A percentile compares a stretch with the other conserved stretches of the same genome.
phyloP scores from a whole-genome alignment of 35 echinoderm and acorn worm genomes.

The Diadema setosum region DNA sequence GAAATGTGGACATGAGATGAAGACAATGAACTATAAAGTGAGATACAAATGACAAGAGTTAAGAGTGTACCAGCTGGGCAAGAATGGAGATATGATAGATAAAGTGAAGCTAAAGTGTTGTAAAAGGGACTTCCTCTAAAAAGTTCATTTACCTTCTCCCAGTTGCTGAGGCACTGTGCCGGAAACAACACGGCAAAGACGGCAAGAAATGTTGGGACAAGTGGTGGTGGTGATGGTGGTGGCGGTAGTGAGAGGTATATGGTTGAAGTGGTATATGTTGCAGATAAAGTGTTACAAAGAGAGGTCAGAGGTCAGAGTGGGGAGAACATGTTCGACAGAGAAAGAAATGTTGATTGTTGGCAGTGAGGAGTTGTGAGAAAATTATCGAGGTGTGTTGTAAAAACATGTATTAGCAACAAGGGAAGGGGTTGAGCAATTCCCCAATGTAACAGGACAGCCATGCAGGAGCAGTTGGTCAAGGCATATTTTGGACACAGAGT shows the following conservation, averaged over 20 bases:
- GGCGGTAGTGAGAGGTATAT: neutral
- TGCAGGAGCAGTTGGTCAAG: no score
- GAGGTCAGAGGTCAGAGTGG: no score
- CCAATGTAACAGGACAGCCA: no score
- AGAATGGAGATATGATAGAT: neutral
- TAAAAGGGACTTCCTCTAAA: neutral
- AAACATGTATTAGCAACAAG: no score
- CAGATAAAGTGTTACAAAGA: conserved; percentile 6
- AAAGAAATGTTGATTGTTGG: no score
- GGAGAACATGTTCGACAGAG: no score
- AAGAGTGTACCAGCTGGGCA: neutral
- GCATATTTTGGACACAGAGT: no score
- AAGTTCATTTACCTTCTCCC: conserved; percentile 88
- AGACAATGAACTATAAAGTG: neutral
- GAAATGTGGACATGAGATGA: neutral
- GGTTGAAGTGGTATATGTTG: neutral
- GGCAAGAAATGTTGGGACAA: neutral
- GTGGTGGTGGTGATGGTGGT: neutral
- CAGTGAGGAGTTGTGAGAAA: no score
- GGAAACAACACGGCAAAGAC: conserved; percentile 49
- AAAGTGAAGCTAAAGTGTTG: no score
- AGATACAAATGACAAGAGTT: neutral
- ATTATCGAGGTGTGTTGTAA: no score
- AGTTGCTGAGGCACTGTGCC: conserved; percentile 94
- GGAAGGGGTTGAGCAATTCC: no score